Evolutionary conservation across 1,140 invertebrate species (phyloP), one percentile per base, ranked within the genome.

Genomic region (Caenorhabditis latens): DNA sequence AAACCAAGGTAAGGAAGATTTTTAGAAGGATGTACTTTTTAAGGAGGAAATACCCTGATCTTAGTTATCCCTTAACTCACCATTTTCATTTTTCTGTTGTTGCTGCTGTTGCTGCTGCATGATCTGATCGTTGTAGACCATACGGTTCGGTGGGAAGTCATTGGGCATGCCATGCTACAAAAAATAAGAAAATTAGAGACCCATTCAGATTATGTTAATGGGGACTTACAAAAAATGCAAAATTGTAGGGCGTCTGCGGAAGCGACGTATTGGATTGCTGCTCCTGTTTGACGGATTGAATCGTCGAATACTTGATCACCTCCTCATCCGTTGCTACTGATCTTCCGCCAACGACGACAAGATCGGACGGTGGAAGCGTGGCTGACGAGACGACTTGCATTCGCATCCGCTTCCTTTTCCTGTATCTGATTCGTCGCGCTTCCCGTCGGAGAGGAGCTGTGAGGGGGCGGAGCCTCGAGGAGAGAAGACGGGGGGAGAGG

Each of bases 351-450:
- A 50, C 67, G 14, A 71, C 46, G 46, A 24, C 71, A 79, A 79
- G 71, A 79, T 79, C 71, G 40, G 65, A 19, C n/a, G 43, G 71
- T 50, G 65, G 40, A 21, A 79, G 43, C 46, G 71, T 48, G 46
- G 40, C 21, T 50, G 71, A 50, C 46, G 71, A 79, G 71, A 79
- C 71, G 71, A 79, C 71, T 79, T 79, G 71, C 71, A 79, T 79
- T 50, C 71, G 71, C 71, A 79, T 79, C 71, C 71, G 71, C 71
- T 79, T 79, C 71, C 71, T 79, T 79, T 79, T 79, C 71, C 71
- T 79, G 71, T 79, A 79, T 79, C 71, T 79, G 71, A 79, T 79
- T 79, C 65, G 40, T 19, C 40, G 65, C 46, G 71, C 40, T 79
- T 79, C 71, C 71, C 46, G 71, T 75, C 13, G 63, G 40, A 5